Evolutionary conservation across 2,888 invertebrate genomes (phyloP), one percentile per base, ranked within the genome.

Genomic region (Eudemis profundana): DNA sequence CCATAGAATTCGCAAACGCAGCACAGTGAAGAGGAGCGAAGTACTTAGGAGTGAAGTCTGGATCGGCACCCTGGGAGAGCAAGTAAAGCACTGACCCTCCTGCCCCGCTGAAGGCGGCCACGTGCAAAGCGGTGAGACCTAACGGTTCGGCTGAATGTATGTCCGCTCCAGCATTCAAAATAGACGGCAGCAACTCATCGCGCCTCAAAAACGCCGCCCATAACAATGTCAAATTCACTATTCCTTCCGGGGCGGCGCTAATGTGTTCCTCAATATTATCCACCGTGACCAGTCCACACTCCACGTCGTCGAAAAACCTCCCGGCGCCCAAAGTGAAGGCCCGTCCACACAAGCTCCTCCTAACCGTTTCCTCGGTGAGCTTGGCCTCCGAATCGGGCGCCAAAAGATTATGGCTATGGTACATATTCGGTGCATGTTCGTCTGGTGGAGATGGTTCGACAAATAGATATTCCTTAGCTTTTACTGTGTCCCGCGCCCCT

Each of bases 1-100:
- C 95, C 4, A 95, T 93, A 27, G 97, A 95, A 76, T 97, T 97
- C 3, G 97, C 96, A 85, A 97, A 97, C 0, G 97, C 97, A 1
- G 97, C 96, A 79, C 96, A 97, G 80, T 98, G 98, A 60, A 98
- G 91, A 0, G 98, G 97, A 29, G 96, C 95, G 75, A 96, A 96
- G 70, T 94, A 94, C 83, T 95, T 95, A 33, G 94, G 94, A 19
- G 94, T 93, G 36, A 93, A 93, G 82, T 96, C 95, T 0, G 96
- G 93, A 75, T 95, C 95, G 63, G 95, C 94, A 0, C 95, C 95
- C 70, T 95, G 93, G 2, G 94, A 89, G 21, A 97, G 92, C 61
- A 97, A 89, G 78, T 94, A 95, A 57, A 93, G 93, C 0, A 94
- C 93, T n/a, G 95, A 94, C 40, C 94, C 93, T 27, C 94, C 86